Evolutionary conservation across 1,140 invertebrate species (phyloP).

Genomic region (Lordiphosa mommai): DNA sequence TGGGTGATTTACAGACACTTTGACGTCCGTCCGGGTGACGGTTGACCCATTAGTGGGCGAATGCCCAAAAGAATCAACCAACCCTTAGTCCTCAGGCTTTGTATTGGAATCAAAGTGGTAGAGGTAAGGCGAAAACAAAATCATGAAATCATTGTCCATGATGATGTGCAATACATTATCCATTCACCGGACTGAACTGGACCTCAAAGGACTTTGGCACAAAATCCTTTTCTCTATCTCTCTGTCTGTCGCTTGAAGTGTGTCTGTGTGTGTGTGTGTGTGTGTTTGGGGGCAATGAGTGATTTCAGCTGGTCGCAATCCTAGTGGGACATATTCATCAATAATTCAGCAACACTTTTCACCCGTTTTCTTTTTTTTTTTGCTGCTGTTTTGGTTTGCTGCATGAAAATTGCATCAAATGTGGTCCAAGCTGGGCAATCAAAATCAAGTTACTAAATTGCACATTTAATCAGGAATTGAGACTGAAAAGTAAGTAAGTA

Average conservation of each 20-base stretch:
- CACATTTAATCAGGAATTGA: too few relatives aligned
- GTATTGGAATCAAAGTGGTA: background rate
- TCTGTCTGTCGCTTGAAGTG: slow-evolving; percentile 21
- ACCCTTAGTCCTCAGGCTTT: slow-evolving; percentile 35
- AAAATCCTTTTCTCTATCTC: slow-evolving; percentile 25
- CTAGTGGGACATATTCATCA: slow-evolving; percentile 66
- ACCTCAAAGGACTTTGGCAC: slow-evolving; percentile 51
- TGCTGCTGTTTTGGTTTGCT: slow-evolving; percentile 17
- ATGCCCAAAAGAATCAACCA: slow-evolving; percentile 52
- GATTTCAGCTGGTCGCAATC: slow-evolving; percentile 65
- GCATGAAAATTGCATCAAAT: slow-evolving; percentile 43
- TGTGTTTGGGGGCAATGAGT: slow-evolving; percentile 51
- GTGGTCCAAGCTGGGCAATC: slow-evolving; percentile 9
- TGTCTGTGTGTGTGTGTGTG: too few relatives aligned
- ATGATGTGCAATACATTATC: slow-evolving; percentile 74
- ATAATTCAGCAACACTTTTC: slow-evolving; percentile 66
- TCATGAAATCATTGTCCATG: slow-evolving; percentile 75
- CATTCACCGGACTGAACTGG: slow-evolving; percentile 36
- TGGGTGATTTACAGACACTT: slow-evolving; percentile 75
- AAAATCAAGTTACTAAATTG: too few relatives aligned
- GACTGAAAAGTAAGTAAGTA: too few relatives aligned
- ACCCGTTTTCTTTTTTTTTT: slow-evolving; percentile 15
- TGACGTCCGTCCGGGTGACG: slow-evolving; percentile 73
- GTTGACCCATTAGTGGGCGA: slow-evolving; percentile 72
- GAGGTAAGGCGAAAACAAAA: slow-evolving; percentile 34